Evolutionary conservation across 2,888 invertebrate genomes (phyloP).

Genomic region (Dinocampus coccinellae): DNA sequence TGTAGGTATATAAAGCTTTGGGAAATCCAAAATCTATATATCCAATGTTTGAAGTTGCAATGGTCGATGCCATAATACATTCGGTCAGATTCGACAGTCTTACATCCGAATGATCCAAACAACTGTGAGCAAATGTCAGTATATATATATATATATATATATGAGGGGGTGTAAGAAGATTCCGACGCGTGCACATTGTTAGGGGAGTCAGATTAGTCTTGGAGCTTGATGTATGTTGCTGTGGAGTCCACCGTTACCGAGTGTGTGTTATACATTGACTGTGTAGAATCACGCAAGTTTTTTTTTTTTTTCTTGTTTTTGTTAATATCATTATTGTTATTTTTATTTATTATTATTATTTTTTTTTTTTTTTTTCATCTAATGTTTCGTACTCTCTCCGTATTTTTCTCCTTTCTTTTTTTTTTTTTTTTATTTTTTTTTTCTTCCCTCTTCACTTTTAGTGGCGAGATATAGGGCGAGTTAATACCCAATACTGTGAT

Average conservation of each 20-base stretch:
- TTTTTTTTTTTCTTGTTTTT: neutral
- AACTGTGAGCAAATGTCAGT: neutral
- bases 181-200: slow-evolving; percentile 70
- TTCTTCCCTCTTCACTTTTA: slow-evolving; percentile 36
- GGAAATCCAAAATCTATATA: slow-evolving; percentile 67
- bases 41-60: slow-evolving; percentile 43
- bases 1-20: slow-evolving; percentile 38
- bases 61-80: slow-evolving; percentile 27
- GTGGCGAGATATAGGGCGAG: slow-evolving; percentile 37
- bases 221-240: slow-evolving; percentile 67
- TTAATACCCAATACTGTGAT: slow-evolving; percentile 55
- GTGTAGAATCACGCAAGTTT: slow-evolving; percentile 26
- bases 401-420: slow-evolving; percentile 2
- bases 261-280: slow-evolving; percentile 15
- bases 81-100: slow-evolving; percentile 23
- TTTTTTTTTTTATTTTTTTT: neutral
- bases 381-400: slow-evolving; percentile 21
- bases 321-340: neutral
- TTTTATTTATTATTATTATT: neutral
- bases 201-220: slow-evolving; percentile 68
- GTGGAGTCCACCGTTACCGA: slow-evolving; percentile 42
- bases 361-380: too few relatives aligned
- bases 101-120: slow-evolving; percentile 35
- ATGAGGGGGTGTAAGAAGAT: slow-evolving; percentile 65
- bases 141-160: slow-evolving; percentile 23